phyloP scores from a whole-genome alignment of 92 coral and sea anemone species.

The Palythoa heliodiscus region DNA sequence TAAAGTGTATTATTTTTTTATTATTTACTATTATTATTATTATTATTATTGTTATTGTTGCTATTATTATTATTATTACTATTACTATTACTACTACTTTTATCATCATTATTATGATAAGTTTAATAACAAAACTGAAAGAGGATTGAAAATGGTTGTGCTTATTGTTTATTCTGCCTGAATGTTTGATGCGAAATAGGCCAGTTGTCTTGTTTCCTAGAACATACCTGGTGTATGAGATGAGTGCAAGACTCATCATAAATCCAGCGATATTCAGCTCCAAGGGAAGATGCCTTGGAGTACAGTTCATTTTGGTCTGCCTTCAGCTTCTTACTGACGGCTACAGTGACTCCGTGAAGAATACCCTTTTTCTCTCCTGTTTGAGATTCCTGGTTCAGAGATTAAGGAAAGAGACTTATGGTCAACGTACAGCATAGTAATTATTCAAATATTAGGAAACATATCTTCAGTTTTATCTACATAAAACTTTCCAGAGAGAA shows the following conservation, averaged over 20 bases:
- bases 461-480: too few species aligned
- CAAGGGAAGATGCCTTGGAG: slow-evolving; percentile 78
- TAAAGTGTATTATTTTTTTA: too few species aligned
- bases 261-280: slow-evolving; percentile 93
- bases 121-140: neutral
- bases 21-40: too few species aligned
- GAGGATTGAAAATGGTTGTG: neutral
- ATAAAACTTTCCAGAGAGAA: too few species aligned
- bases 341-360: slow-evolving; percentile 76
- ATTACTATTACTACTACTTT: too few species aligned
- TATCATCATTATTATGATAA: too few species aligned
- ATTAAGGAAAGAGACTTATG: neutral
- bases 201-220: neutral
- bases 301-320: slow-evolving; percentile 81
- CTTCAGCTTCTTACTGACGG: slow-evolving; percentile 84
- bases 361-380: slow-evolving; percentile 43
- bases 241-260: slow-evolving; percentile 92
- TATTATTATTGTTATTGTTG: too few species aligned
- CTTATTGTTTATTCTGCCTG: neutral
- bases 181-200: neutral
- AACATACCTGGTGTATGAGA: slow-evolving; percentile 85
- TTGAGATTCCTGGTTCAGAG: neutral
- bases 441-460: too few species aligned
- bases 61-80: too few species aligned
- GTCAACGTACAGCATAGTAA: too few species aligned